Conservation (phyloP, 2,113 vertebrate species). For the Promerops cafer region DNA sequence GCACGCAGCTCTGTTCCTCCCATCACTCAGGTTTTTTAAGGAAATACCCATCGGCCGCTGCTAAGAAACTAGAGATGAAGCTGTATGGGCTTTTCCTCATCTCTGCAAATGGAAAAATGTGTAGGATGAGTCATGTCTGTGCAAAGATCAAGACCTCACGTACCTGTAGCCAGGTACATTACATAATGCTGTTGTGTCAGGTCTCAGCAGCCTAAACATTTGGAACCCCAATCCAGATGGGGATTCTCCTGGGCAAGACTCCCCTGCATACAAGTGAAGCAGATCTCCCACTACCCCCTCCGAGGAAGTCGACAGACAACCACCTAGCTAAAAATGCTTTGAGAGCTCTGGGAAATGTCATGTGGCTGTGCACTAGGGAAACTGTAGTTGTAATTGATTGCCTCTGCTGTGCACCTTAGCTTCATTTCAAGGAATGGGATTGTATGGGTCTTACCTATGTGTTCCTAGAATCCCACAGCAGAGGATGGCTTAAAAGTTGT, state of each 20-base stretch:
- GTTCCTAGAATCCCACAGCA: background rate
- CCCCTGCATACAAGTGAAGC: background rate
- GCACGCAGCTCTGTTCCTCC: background rate
- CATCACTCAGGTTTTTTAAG: fast-evolving
- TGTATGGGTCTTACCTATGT: background rate
- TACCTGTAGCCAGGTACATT: background rate
- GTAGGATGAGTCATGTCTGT: background rate
- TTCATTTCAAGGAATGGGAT: background rate
- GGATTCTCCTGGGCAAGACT: background rate
- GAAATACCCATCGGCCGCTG: background rate
- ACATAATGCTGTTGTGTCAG: background rate
- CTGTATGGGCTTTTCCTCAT: too few species aligned
- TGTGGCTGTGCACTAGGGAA: background rate
- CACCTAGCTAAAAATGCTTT: background rate
- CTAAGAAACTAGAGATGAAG: background rate
- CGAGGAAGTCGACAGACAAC: background rate
- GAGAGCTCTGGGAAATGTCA: background rate
- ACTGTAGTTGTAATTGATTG: background rate
- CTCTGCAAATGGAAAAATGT: background rate
- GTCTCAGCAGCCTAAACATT: background rate
- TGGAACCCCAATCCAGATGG: background rate
- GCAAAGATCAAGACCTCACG: background rate
- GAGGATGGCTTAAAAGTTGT: background rate
- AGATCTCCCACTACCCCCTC: background rate
- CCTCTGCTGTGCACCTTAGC: background rate